A percentile compares a stretch with the other conserved stretches of the same genome.
phyloP scores from a whole-genome alignment of 23 tunicate species.

The Aplidium turbinatum region DNA sequence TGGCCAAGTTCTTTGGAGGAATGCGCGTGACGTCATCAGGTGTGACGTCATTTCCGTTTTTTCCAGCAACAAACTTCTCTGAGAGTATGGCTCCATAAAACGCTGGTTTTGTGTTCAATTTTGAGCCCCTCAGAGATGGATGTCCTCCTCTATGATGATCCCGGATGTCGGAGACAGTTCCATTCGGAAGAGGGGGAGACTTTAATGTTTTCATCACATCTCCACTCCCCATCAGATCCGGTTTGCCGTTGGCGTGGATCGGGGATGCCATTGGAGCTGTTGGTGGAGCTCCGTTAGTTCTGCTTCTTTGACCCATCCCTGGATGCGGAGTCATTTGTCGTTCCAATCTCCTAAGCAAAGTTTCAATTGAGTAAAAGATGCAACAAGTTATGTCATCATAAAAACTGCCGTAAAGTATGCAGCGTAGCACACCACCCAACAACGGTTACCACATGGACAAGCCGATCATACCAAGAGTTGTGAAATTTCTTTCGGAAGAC shows the following conservation, averaged over 20 bases:
- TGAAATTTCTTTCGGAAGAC: no score
- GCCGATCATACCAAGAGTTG: no score
- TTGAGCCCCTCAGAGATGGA: constrained; percentile 37
- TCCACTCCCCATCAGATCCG: constrained; percentile 38
- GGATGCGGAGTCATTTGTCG: constrained; percentile 96
- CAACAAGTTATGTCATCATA: no score
- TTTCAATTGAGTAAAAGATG: no score
- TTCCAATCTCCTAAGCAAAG: constrained; percentile 43
- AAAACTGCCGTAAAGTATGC: no score
- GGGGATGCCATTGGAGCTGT: background rate
- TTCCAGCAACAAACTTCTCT: no score
- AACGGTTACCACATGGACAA: no score
- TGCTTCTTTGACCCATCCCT: constrained; percentile 19
- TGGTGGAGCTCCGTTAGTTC: background rate
- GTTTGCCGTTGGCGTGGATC: constrained; percentile 10
- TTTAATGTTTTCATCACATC: constrained; percentile 1
- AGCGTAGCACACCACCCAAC: no score
- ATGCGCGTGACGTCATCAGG: no score
- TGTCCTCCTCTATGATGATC: constrained; percentile 26
- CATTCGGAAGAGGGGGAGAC: background rate
- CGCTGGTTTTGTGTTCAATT: constrained; percentile 10
- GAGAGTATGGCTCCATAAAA: constrained; percentile 29
- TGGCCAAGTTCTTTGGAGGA: no score
- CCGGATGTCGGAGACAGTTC: background rate
- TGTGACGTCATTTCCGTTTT: no score